phyloP scores from a whole-genome alignment of 2,113 vertebrate species.

The Tachysurus vachellii region DNA sequence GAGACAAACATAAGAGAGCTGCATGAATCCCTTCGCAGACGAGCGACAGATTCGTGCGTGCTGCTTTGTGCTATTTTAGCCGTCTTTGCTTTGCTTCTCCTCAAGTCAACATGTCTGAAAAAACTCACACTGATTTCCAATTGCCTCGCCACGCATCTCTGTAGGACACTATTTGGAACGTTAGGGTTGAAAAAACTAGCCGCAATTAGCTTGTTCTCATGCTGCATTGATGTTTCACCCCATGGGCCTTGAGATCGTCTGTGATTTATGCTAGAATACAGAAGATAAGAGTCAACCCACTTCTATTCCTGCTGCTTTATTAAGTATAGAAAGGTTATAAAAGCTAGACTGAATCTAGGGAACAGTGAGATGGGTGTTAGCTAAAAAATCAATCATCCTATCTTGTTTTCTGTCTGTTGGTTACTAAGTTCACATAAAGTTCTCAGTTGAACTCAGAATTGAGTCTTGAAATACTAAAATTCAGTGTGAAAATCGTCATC shows the following conservation, averaged over 20 bases:
- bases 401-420: neutral
- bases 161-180: conserved; percentile 18
- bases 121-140: conserved; percentile 39
- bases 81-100: neutral
- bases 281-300: neutral
- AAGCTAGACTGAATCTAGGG: neutral
- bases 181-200: neutral
- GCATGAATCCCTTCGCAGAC: conserved; percentile 15
- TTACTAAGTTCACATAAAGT: neutral
- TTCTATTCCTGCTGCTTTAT: conserved; percentile 17
- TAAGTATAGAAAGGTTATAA: neutral
- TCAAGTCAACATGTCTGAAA: conserved; percentile 22
- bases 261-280: conserved; percentile 7
- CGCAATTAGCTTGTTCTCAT: conserved; percentile 18
- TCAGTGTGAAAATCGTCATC: neutral
- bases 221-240: conserved; percentile 24
- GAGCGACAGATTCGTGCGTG: conserved; percentile 3
- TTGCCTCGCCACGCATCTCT: neutral
- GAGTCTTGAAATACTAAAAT: neutral
- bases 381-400: neutral
- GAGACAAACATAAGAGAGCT: conserved; percentile 25
- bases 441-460: neutral
- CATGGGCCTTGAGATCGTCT: neutral
- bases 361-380: neutral
- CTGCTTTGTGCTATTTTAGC: conserved; percentile 38